phyloP scores from a whole-genome alignment of 2,888 invertebrate species.

The Callinectes sapidus region DNA sequence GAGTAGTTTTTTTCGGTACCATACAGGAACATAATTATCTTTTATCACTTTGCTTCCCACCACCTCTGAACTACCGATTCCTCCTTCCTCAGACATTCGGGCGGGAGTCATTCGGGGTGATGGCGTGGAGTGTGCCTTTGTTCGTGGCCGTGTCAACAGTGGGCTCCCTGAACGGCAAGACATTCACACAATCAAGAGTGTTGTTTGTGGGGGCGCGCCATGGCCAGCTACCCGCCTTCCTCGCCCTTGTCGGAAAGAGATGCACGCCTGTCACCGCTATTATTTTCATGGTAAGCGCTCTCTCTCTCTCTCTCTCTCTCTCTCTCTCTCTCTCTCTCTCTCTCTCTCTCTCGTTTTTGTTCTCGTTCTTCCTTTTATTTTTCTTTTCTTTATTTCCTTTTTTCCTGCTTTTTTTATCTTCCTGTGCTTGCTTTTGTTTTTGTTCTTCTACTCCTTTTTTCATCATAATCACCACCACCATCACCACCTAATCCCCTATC shows the following conservation, averaged over 20 bases:
- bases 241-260: constrained; percentile 86
- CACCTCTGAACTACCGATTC: too few relatives aligned
- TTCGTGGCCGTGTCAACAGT: constrained; percentile 92
- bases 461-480: not conserved
- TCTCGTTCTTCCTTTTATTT: not conserved
- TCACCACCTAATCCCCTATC: not conserved
- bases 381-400: not conserved
- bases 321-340: constrained; percentile 38
- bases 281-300: constrained; percentile 79
- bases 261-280: constrained; percentile 91
- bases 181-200: constrained; percentile 89
- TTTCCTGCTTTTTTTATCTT: not conserved
- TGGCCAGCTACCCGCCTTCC: constrained; percentile 88
- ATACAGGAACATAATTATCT: not conserved
- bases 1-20: too few relatives aligned
- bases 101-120: constrained; percentile 84
- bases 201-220: constrained; percentile 91
- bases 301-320: constrained; percentile 39
- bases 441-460: too few relatives aligned
- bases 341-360: not conserved
- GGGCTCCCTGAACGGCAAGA: constrained; percentile 91
- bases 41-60: not conserved
- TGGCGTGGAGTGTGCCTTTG: constrained; percentile 86
- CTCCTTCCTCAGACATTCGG: constrained; percentile 84
- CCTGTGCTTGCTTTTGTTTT: too few relatives aligned